These are phyloP conservation scores for Moxostoma hubbsi DNA, from an alignment of 2,797 vertebrate genomes.

Conservation along the genomic window DNA sequence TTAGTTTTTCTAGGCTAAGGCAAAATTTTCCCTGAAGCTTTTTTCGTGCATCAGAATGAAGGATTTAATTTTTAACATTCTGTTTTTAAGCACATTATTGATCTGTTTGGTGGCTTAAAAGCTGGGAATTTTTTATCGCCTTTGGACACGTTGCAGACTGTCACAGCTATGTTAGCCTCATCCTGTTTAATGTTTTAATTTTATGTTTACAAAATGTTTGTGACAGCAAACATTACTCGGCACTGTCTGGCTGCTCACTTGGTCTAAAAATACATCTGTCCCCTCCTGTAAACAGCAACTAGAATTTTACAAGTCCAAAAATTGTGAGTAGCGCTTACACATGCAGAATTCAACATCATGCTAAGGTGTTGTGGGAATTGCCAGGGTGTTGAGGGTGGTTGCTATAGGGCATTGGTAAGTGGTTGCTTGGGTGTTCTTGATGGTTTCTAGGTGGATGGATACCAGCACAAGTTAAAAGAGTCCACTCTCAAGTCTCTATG, in stretches of 20 bases:
- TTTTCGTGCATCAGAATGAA: neutral
- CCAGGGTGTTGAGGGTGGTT: no score
- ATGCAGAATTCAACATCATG: no score
- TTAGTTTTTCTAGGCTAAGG: neutral
- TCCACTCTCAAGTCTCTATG: no score
- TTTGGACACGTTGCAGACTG: conserved; percentile 23
- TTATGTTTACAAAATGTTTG: conserved; percentile 4
- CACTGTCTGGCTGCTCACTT: neutral
- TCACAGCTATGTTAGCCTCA: conserved; percentile 38
- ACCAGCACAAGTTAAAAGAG: no score
- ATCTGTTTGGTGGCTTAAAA: conserved; percentile 32
- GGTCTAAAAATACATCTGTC: neutral
- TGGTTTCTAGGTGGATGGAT: no score
- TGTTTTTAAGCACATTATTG: conserved; percentile 50
- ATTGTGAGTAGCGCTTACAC: no score
- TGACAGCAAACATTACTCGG: neutral
- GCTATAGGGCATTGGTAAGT: no score
- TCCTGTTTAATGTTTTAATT: conserved; percentile 32
- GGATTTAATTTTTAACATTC: conserved; percentile 15
- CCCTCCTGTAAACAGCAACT: neutral
- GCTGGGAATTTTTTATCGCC: conserved; percentile 26
- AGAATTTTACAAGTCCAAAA: no score
- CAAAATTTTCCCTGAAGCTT: conserved; percentile 23
- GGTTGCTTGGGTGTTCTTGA: no score
- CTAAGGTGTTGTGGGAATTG: no score